A percentile compares a stretch with the other conserved stretches of the same genome.
These are phyloP conservation scores for Vidua chalybeata DNA, from an alignment of 2,113 vertebrate genomes.

Conservation along the genomic window DNA sequence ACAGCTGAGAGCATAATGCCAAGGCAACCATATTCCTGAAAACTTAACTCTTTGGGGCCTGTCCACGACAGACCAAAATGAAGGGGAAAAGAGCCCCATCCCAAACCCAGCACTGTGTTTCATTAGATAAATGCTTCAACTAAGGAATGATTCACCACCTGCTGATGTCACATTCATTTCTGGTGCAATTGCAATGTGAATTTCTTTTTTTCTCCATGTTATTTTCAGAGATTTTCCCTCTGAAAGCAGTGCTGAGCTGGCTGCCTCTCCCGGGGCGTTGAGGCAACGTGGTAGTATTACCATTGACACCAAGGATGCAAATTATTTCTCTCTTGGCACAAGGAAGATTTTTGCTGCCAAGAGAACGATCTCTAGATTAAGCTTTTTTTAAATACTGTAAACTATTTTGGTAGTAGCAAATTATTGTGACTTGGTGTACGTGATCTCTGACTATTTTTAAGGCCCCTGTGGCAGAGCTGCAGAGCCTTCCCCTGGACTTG, in stretches of 20 bases:
- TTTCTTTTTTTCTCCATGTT: background rate
- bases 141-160: constrained; percentile 40
- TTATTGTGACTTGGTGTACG: constrained; percentile 41
- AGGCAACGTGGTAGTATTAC: constrained; percentile 55
- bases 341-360: constrained; percentile 55
- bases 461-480: background rate
- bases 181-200: constrained; percentile 3
- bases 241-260: constrained; percentile 17
- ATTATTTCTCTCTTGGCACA: constrained; percentile 66
- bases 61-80: background rate
- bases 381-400: constrained; percentile 66
- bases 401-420: constrained; percentile 68
- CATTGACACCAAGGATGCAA: constrained; percentile 65
- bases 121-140: background rate
- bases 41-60: constrained; percentile 49
- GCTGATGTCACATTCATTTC: constrained; percentile 30
- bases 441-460: constrained; percentile 64
- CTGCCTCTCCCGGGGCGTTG: constrained; percentile 32
- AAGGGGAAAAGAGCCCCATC: background rate
- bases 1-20: constrained; percentile 45
- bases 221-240: constrained; percentile 17
- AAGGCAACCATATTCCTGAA: constrained; percentile 38
- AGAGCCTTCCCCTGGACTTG: background rate
- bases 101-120: background rate
- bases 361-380: constrained; percentile 67